Evolutionary conservation across 1,140 invertebrate species (phyloP), one percentile per base, ranked within the genome.

Genomic region (Idris sp.): DNA sequence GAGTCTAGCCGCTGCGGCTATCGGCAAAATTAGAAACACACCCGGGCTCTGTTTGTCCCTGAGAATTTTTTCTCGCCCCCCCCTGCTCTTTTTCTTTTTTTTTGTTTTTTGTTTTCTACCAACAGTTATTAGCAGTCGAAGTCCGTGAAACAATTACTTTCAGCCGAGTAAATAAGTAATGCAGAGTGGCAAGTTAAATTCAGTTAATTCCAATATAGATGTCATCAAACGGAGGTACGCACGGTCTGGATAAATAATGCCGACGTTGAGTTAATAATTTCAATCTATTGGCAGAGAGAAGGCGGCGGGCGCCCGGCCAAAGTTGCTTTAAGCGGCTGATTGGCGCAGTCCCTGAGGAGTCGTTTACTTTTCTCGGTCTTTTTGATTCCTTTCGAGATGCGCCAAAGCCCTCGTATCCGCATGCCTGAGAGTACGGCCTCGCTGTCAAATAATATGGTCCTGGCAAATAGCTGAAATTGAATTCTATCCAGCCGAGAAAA

Each of bases 271-370:
- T 67, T 74, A 64, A 71, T 67, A 62, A 71, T 74, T 69, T 73
- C 53, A 44, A 74, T 75, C 61, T 19, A 48, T 11, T 46, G 31
- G 33, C 22, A 28, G 33, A 41, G 46, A 33, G 56, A 33, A 48
- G 67, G 10, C 35, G 77, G 81, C 62, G 28, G 79, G 72, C 54
- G n/a, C n/a, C n/a, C n/a, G n/a, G n/a, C 35, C 22, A 62, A 43
- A 58, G 53, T 65, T 53, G 67, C 48, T 77, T 77, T 75, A 77
- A 65, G 53, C 72, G 80, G 76, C 80, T 85, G 83, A 86, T 86
- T 84, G 83, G 82, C 77, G 58, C 72, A 79, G 74, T 71, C 83
- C 75, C 81, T 16, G 9, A 81, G 77, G 84, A 83, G 81, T 82
- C 83, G 81, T 86, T 85, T 79, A 76, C 76, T 78, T 56, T 36